Base-by-base conservation (phyloP, 2,113 vertebrate species). In the Equus quagga region DNA sequence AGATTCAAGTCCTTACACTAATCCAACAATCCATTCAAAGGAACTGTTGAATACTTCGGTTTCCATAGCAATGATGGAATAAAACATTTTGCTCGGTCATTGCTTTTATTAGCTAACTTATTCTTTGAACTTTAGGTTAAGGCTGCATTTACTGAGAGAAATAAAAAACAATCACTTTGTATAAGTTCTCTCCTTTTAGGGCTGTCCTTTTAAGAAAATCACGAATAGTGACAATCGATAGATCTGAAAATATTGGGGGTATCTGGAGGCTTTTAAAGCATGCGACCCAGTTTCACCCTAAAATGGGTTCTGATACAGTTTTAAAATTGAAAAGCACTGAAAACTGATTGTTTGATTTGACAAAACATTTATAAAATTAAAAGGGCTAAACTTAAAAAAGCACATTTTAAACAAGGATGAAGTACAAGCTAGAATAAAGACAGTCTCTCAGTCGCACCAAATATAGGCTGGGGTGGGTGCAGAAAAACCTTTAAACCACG, bases 21-120 rank as follows among this genome's bases (percentile, higher is more conserved):
- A 99, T 98, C 88, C 96, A 98, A 96, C 65, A 46, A 98, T 81
- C 87, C 96, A 97, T 98, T 98, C 97, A 97, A 98, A 98, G 97
- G 44, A 98, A 97, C 96, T 95, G 92, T 97, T 95, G 96, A 98
- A 99, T 84, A 98, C 93, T 75, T 83, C 97, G 91, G 98, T 98
- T 98, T 98, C 98, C 98, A 98, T 83, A 98, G 98, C 96, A 91
- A 99, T 6, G 89, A 93, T n/a, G 58, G 98, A 98, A 98, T 98
- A 98, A 98, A 96, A 96, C 97, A 96, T 97, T 98, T 98, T 97
- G 97, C 97, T 98, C 97, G 96, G 98, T 98, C 97, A 97, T 33
- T 97, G 92, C 96, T 98, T 97, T 75, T 54, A 96, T 95, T 96
- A 98, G 97, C 96, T 97, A 97, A 98, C 96, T 98, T 98, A 92